A percentile compares a stretch with the other conserved stretches of the same genome.
These are phyloP conservation scores for Felis chaus DNA, from an alignment of 2,113 vertebrate species.

Conservation along the genomic window DNA sequence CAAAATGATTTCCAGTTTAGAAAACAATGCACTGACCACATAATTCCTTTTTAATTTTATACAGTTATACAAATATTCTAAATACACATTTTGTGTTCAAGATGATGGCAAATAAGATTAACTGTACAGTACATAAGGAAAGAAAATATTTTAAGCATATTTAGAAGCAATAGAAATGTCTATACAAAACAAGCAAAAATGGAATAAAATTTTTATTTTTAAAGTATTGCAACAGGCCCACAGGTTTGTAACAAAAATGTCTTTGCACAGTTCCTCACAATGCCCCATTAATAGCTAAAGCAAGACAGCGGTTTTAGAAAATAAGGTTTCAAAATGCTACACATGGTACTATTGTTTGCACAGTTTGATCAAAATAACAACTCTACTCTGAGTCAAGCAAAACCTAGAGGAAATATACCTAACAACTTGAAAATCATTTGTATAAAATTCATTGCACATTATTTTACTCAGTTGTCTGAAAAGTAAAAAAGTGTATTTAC, in stretches of 20 bases:
- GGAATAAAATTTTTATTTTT: constrained; percentile 93
- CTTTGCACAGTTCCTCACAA: constrained; percentile 90
- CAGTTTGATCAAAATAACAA: constrained; percentile 88
- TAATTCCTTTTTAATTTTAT: constrained; percentile 90
- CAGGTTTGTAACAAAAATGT: constrained; percentile 92
- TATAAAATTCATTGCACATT: constrained; percentile 93
- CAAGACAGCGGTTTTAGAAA: constrained; percentile 89
- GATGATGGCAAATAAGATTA: constrained; percentile 89
- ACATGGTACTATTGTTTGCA: constrained; percentile 89
- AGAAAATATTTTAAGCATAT: constrained; percentile 91
- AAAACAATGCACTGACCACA: constrained; percentile 93
- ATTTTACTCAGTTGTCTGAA: constrained; percentile 91
- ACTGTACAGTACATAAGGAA: constrained; percentile 88
- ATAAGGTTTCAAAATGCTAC: constrained; percentile 89
- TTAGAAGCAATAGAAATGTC: constrained; percentile 93
- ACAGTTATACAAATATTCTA: constrained; percentile 97
- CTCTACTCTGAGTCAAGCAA: constrained; percentile 88
- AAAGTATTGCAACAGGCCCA: constrained; percentile 99
- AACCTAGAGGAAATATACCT: constrained; percentile 88
- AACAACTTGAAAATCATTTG: constrained; percentile 88
- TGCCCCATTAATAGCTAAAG: constrained; percentile 89
- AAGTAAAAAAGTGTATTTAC: constrained; percentile 94
- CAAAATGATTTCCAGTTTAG: constrained; percentile 94
- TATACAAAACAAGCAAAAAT: constrained; percentile 93
- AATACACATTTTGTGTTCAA: constrained; percentile 90